Evolutionary conservation across 1,140 invertebrate species (phyloP).

Genomic region (Bombyx mori): ASM3026992v2 NC_085109.1:8857001-8857500

Average conservation of each 20-base stretch:
- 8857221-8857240: conserved; percentile 54
- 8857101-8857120: conserved; percentile 69
- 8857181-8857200: conserved; percentile 63
- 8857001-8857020: conserved; percentile 71
- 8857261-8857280: conserved; percentile 28
- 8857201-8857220: conserved; percentile 63
- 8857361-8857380: no score
- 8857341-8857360: no score
- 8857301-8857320: not conserved
- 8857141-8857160: conserved; percentile 50
- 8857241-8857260: conserved; percentile 44
- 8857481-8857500: no score
- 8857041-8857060: conserved; percentile 70
- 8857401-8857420: no score
- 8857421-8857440: no score
- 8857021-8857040: conserved; percentile 68
- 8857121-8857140: conserved; percentile 62
- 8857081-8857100: conserved; percentile 69
- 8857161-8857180: conserved; percentile 50
- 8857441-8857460: no score
- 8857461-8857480: no score
- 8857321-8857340: no score
- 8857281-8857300: conserved; percentile 37
- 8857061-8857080: conserved; percentile 72
- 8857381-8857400: no score